Evolutionary conservation across 2,113 vertebrate genomes (phyloP), one percentile per base, ranked within the genome.

Genomic region (Corydoras sp.): DNA sequence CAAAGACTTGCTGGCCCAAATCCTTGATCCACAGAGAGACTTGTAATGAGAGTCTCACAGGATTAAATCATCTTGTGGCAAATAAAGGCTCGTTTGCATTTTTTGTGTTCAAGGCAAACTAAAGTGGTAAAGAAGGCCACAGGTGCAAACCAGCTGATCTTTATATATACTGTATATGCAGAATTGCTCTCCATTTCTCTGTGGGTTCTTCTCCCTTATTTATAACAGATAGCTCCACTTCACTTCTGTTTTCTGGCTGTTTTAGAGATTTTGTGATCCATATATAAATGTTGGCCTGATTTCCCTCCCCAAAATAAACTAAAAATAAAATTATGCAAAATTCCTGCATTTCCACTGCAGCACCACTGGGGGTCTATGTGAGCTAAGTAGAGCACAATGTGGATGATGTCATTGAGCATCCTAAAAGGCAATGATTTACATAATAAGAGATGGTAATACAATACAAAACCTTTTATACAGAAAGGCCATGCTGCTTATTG

Each of bases 61-160:
- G 74, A 79, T 80, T 72, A 81, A 75, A 75, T 77, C 75, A 79
- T 76, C 75, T 68, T 35, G 24, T 14, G 53, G 69, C 72, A 81
- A 77, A 77, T 77, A 81, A 76, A 66, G 69, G 14, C 79, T 80
- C 24, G 74, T 80, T 77, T 77, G 66, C 80, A 79, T 81, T 76
- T 79, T 70, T 66, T 74, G 51, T 62, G 60, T 62, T 63, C 72
- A 61, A 72, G 53, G 54, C 77, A 59, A 35, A 75, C 64, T 14
- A 18, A 62, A 68, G 50, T 53, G 68, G 56, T 18, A 51, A 31
- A 49, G 3, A 7, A 62, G 68, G 69, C 53, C 61, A 75, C 75
- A 80, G 75, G 79, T 80, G 79, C 79, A 63, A 51, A 59, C 64
- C 79, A 77, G 69, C 75, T 77, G 79, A 80, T 77, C 62, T 32